Evolutionary conservation across 2,888 invertebrate genomes (phyloP).

Genomic region (Molanna angustata): DNA sequence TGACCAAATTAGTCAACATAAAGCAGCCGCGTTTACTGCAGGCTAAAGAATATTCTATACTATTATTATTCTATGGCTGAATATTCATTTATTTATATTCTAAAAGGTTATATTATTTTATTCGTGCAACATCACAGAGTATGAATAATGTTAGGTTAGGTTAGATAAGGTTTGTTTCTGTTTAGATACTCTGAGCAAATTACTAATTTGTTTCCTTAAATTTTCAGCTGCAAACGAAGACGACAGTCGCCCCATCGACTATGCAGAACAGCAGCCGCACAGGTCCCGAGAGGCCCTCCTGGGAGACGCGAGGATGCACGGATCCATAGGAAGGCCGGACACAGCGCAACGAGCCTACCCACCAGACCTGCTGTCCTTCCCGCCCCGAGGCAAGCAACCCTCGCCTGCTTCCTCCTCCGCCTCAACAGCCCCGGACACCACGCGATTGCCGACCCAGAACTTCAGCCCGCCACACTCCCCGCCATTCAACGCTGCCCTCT

Average conservation of each 20-base stretch:
- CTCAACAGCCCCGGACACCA: slow-evolving; percentile 74
- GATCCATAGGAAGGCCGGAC: slow-evolving; percentile 40
- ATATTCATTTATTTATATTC: too few relatives aligned
- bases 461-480: slow-evolving; percentile 67
- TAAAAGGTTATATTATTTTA: too few relatives aligned
- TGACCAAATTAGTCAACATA: too few relatives aligned
- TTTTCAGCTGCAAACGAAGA: slow-evolving; percentile 64
- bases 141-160: too few relatives aligned
- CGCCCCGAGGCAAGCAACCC: slow-evolving; percentile 65
- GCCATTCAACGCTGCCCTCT: slow-evolving; percentile 64
- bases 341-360: slow-evolving; percentile 64
- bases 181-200: neutral
- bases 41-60: too few relatives aligned
- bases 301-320: slow-evolving; percentile 35
- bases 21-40: too few relatives aligned
- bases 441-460: slow-evolving; percentile 58
- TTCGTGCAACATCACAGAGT: too few relatives aligned
- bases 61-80: too few relatives aligned
- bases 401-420: slow-evolving; percentile 80
- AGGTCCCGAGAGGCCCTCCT: slow-evolving; percentile 55
- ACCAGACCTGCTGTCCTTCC: slow-evolving; percentile 79
- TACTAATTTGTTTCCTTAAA: too few relatives aligned
- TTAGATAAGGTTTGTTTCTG: too few relatives aligned
- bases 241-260: slow-evolving; percentile 66
- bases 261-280: slow-evolving; percentile 58